These are phyloP conservation scores for Polydrusus pterygomalis DNA, from an alignment of 2,888 invertebrate species.

Conservation along the genomic window DNA sequence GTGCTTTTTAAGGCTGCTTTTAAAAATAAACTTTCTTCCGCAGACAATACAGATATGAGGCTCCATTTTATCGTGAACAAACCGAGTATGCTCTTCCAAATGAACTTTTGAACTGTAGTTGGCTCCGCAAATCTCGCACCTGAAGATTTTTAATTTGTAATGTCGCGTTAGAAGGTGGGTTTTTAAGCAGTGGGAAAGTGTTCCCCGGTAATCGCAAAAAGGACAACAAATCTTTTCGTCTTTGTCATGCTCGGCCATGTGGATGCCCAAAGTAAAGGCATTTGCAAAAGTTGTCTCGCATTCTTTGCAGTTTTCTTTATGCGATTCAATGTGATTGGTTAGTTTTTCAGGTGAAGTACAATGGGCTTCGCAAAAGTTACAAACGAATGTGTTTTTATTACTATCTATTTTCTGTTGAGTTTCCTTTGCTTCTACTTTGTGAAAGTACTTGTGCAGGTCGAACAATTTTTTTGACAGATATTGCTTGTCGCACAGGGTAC, in stretches of 20 bases:
- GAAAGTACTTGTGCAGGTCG: conserved; percentile 44
- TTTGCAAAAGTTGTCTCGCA: conserved; percentile 66
- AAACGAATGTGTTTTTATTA: conserved; percentile 52
- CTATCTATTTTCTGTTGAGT: conserved; percentile 48
- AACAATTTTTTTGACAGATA: conserved; percentile 41
- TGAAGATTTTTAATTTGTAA: conserved; percentile 46
- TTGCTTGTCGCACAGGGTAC: conserved; percentile 32
- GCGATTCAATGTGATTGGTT: conserved; percentile 51
- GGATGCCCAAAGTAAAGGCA: conserved; percentile 66
- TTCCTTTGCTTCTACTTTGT: conserved; percentile 37
- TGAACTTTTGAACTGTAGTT: conserved; percentile 45
- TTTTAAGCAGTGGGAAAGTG: conserved; percentile 32
- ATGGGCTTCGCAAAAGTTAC: conserved; percentile 58
- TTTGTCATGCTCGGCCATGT: conserved; percentile 65
- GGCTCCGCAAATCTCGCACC: conserved; percentile 46
- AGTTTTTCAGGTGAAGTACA: conserved; percentile 51
- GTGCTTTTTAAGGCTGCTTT: conserved; percentile 60
- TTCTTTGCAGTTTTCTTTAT: conserved; percentile 71
- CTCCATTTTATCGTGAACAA: conserved; percentile 49
- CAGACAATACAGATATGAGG: conserved; percentile 66
- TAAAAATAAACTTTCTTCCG: conserved; percentile 59
- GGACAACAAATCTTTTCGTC: conserved; percentile 65
- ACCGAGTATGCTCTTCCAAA: conserved; percentile 49
- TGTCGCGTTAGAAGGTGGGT: conserved; percentile 48
- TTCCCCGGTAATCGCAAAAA: conserved; percentile 64